These are phyloP conservation scores for Ctenopoma kingsleyae DNA, from an alignment of 2,797 vertebrate species.

Conservation along the genomic window DNA sequence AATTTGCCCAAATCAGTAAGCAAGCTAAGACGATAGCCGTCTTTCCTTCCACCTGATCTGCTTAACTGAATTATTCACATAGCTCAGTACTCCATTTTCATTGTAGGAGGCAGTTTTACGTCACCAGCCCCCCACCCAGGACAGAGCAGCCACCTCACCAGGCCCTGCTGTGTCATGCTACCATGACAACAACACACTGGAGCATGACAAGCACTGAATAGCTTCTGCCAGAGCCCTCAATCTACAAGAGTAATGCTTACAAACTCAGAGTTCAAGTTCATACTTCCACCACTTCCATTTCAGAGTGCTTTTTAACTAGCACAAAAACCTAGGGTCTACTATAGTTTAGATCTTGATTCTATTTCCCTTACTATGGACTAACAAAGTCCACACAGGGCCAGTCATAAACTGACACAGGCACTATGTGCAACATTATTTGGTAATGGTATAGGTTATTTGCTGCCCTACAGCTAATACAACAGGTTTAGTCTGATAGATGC, in stretches of 20 bases:
- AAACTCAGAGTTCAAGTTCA: slow-evolving; percentile 10
- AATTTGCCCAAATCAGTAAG: slow-evolving; percentile 31
- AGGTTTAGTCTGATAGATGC: too few species aligned
- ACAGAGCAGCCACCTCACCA: slow-evolving; percentile 57
- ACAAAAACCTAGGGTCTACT: background rate
- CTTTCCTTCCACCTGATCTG: slow-evolving; percentile 68
- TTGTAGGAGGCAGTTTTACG: slow-evolving; percentile 62
- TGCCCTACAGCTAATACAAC: too few species aligned
- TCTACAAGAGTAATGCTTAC: slow-evolving; percentile 2
- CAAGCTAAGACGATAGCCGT: slow-evolving; percentile 28
- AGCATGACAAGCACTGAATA: slow-evolving; percentile 38
- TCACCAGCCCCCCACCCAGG: slow-evolving; percentile 55
- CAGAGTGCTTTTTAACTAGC: background rate
- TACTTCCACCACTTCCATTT: background rate
- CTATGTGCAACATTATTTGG: too few species aligned
- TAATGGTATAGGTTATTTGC: too few species aligned
- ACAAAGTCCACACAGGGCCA: background rate
- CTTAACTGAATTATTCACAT: slow-evolving; percentile 77
- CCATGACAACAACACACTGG: slow-evolving; percentile 71
- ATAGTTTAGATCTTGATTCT: background rate
- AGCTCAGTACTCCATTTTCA: slow-evolving; percentile 69
- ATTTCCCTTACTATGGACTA: background rate
- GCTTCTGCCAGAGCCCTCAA: slow-evolving; percentile 26
- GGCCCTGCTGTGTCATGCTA: slow-evolving; percentile 67
- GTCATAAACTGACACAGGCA: background rate